phyloP scores from a whole-genome alignment of 1,140 invertebrate genomes.

The Philopotamus ludificatus region DNA sequence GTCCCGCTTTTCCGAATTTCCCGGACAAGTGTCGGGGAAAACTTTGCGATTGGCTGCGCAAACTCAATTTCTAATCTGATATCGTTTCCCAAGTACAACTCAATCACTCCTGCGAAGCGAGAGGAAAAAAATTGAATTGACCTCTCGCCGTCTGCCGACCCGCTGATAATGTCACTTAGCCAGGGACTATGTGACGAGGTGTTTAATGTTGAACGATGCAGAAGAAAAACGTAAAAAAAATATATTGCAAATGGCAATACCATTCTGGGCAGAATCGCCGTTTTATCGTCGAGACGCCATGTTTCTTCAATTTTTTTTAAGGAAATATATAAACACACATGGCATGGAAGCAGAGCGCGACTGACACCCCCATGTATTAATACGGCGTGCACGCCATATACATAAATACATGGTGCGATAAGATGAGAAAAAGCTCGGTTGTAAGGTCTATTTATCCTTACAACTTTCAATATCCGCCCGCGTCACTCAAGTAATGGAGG shows the following conservation, averaged over 20 bases:
- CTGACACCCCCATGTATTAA: too few relatives aligned
- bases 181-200: background rate
- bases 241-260: too few relatives aligned
- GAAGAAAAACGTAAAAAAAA: background rate
- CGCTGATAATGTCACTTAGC: background rate
- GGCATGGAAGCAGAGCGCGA: too few relatives aligned
- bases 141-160: background rate
- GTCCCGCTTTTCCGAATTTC: background rate
- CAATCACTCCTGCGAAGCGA: slow-evolving; percentile 27
- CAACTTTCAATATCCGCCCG: slow-evolving; percentile 11
- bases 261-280: too few relatives aligned
- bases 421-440: background rate
- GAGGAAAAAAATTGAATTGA: slow-evolving; percentile 25
- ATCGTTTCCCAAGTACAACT: slow-evolving; percentile 27
- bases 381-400: too few relatives aligned
- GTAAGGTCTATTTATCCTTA: slow-evolving; percentile 3
- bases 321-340: too few relatives aligned
- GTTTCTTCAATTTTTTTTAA: too few relatives aligned
- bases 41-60: slow-evolving; percentile 28
- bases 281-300: too few relatives aligned
- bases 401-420: background rate
- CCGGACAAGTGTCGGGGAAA: background rate
- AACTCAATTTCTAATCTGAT: slow-evolving; percentile 35
- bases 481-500: slow-evolving; percentile 3
- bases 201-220: background rate